Percentiles rank a stretch among this genome's conserved stretches.
phyloP scores from a whole-genome alignment of 2,797 vertebrate species.

The Acrocephalus scirpaceus region DNA sequence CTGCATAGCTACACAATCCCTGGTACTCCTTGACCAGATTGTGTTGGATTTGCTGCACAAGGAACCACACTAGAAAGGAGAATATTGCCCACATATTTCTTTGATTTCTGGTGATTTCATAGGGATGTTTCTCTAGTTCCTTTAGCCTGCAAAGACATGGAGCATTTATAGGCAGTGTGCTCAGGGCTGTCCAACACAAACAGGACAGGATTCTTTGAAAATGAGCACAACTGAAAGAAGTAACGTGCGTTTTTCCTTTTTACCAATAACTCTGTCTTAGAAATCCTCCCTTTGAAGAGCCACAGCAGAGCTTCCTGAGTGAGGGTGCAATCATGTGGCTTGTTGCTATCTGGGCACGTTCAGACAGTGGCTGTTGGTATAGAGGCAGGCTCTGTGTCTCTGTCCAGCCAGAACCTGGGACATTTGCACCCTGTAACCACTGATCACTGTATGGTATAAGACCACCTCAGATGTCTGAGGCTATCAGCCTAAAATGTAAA shows the following conservation, averaged over 20 bases:
- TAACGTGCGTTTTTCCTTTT: neutral
- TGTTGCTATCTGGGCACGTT: neutral
- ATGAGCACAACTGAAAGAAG: neutral
- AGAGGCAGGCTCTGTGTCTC: neutral
- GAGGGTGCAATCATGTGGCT: neutral
- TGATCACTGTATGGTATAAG: neutral
- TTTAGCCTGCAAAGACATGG: neutral
- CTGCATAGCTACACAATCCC: neutral
- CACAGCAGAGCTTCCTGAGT: neutral
- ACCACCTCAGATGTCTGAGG: neutral
- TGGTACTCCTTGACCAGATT: neutral
- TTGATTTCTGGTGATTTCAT: neutral
- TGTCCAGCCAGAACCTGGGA: neutral
- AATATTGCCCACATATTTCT: neutral
- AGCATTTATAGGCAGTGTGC: neutral
- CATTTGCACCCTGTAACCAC: neutral
- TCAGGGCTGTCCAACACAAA: neutral
- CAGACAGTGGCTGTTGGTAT: neutral
- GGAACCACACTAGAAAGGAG: neutral
- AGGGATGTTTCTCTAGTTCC: neutral
- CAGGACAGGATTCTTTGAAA: neutral
- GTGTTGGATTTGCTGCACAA: neutral
- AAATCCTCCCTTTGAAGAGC: neutral
- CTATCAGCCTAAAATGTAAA: neutral
- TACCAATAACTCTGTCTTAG: neutral